Evolutionary conservation across 2,888 invertebrate genomes (phyloP).

Genomic region (Lymantria monacha): DNA sequence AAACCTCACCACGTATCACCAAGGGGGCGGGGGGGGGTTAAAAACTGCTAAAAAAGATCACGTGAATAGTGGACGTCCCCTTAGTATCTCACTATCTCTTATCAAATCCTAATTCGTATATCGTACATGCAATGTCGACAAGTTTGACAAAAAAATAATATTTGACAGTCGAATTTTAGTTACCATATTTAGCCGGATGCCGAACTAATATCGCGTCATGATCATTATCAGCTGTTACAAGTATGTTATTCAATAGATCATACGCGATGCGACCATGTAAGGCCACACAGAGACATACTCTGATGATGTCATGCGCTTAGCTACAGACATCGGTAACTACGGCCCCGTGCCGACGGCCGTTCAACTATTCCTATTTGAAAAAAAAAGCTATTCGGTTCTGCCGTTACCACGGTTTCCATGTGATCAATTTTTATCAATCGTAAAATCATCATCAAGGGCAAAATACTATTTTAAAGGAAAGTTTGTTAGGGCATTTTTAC

Average conservation of each 20-base stretch:
- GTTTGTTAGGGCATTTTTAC: too few species aligned
- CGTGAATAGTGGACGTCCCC: too few species aligned
- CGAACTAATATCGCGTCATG: slow-evolving; percentile 55
- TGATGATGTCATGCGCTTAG: slow-evolving; percentile 72
- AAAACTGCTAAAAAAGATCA: too few species aligned
- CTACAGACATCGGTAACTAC: slow-evolving; percentile 35
- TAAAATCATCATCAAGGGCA: background rate
- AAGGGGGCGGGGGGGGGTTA: too few species aligned
- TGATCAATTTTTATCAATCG: background rate
- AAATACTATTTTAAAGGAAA: too few species aligned
- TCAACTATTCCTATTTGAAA: slow-evolving; percentile 21
- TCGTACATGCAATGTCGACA: slow-evolving; percentile 29
- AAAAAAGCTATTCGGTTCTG: slow-evolving; percentile 4
- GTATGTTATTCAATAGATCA: slow-evolving; percentile 65
- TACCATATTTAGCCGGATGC: slow-evolving; percentile 54
- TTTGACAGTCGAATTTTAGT: slow-evolving; percentile 37
- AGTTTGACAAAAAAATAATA: slow-evolving; percentile 22
- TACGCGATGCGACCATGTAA: slow-evolving; percentile 72
- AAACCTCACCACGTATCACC: too few species aligned
- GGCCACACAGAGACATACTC: slow-evolving; percentile 64
- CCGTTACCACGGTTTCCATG: background rate
- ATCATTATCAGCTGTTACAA: slow-evolving; percentile 66
- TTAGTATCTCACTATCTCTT: too few species aligned
- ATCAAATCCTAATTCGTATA: background rate
- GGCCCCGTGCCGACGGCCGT: slow-evolving; percentile 41